Evolutionary conservation across 2,113 vertebrate genomes (phyloP), one percentile per base, ranked within the genome.

Genomic region (Gavialis gangeticus): DNA sequence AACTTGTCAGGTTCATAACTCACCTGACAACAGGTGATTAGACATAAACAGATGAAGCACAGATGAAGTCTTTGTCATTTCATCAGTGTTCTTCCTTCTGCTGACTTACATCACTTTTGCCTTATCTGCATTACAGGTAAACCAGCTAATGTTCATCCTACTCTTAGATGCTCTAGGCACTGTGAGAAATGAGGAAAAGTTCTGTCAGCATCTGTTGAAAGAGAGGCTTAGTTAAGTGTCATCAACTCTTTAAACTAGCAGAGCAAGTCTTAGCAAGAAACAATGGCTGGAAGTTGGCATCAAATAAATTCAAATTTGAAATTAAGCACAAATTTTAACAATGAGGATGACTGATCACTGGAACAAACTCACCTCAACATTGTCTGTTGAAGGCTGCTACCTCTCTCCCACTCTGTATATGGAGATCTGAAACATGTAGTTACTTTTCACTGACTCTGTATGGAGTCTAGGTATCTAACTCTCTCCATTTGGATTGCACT

Each of bases 71-170:
- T 85, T 85, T 79, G n/a, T 21, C 37, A 89, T 34, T 59, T 55
- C 58, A 37, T 2, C 57, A 79, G 82, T 80, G 46, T 13, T 92
- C 7, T 25, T 69, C 67, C 37, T 19, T 84, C 62, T 0, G 0
- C 62, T 0, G 0, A 80, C 13, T 7, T 46, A 75, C 64, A 27
- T 2, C 10, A 12, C 56, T 87, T 82, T 58, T 46, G 11, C 18
- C 18, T 13, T 75, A 84, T 60, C 59, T 60, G 19, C 7, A 60
- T 60, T 76, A 22, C 56, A 57, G 2, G 57, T 92, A 63, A 95
- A 90, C 19, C 13, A 59, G 15, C 16, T 79, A 34, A 66, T 57
- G 87, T 78, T 17, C 75, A 10, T 28, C 30, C 59, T 22, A 10
- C 19, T 10, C 21, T 58, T 19, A 85, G 28, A 28, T 1, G 30